Evolutionary conservation across 1,140 invertebrate genomes (phyloP).

Genomic region (Elymnias hypermnestra): DNA sequence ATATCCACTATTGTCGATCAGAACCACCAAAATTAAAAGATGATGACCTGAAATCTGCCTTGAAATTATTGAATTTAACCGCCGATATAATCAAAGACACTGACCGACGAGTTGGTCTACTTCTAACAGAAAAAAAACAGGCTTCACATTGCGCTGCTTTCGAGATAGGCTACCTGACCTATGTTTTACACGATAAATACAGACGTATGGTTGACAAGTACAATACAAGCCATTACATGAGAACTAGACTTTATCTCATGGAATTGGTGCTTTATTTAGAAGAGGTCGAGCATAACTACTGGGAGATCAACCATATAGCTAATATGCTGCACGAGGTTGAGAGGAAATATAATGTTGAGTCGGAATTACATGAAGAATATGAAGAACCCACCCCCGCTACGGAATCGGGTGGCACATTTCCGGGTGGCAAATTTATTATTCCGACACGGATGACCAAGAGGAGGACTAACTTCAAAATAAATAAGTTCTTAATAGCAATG

Average conservation of each 20-base stretch:
- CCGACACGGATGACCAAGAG: constrained; percentile 2
- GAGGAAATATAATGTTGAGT: constrained; percentile 27
- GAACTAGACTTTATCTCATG: constrained; percentile 4
- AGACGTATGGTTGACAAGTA: constrained; percentile 35
- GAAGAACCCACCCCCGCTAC: neutral
- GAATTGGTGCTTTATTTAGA: constrained; percentile 25
- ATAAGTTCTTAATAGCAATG: neutral
- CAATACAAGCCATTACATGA: constrained; percentile 18
- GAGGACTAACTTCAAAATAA: neutral
- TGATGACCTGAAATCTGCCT: neutral
- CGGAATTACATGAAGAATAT: neutral
- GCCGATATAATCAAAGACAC: constrained; percentile 18
- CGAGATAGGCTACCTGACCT: constrained; percentile 25
- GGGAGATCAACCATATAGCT: constrained; percentile 27
- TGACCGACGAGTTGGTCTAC: neutral
- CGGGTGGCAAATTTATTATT: neutral
- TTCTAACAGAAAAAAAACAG: constrained; percentile 3
- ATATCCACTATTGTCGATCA: neutral
- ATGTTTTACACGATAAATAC: constrained; percentile 29
- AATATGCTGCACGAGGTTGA: constrained; percentile 35
- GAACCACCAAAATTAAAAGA: neutral
- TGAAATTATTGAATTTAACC: constrained; percentile 9
- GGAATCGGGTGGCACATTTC: neutral
- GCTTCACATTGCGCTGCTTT: constrained; percentile 9
- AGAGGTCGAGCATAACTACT: constrained; percentile 34